Conservation (phyloP, 1,140 invertebrate species). For the Heterodera carotae region DNA sequence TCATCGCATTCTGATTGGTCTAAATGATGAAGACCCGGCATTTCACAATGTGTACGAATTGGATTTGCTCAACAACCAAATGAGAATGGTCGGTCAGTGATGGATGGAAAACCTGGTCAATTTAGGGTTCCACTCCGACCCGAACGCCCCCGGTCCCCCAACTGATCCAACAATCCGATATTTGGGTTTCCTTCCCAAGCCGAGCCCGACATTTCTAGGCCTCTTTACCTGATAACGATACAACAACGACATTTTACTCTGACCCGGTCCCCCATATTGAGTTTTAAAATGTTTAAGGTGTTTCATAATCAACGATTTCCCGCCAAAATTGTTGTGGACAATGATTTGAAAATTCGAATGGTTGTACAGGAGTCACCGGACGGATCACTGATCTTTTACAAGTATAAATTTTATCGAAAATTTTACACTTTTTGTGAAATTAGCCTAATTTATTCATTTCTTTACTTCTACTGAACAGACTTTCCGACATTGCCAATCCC, state of each 20-base stretch:
- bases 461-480: conserved; percentile 6
- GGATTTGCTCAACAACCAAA: conserved; percentile 50
- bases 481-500: conserved; percentile 53
- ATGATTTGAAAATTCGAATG: conserved; percentile 58
- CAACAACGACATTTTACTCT: too few relatives aligned
- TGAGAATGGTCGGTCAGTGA: conserved; percentile 41
- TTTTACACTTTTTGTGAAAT: too few relatives aligned
- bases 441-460: too few relatives aligned
- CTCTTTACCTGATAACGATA: too few relatives aligned
- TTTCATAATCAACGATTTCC: conserved; percentile 53
- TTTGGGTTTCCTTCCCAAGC: too few relatives aligned
- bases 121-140: too few relatives aligned
- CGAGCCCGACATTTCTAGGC: too few relatives aligned
- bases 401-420: conserved; percentile 5
- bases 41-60: conserved; percentile 55
- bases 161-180: too few relatives aligned
- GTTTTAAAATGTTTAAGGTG: conserved; percentile 2
- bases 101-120: too few relatives aligned
- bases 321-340: conserved; percentile 58
- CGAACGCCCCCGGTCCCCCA: too few relatives aligned
- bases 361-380: conserved; percentile 58
- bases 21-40: conserved; percentile 54
- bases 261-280: neutral
- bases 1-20: conserved; percentile 42
- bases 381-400: conserved; percentile 57